Conservation (phyloP, 2,797 vertebrate species). For the Epinephelus awoara region DNA sequence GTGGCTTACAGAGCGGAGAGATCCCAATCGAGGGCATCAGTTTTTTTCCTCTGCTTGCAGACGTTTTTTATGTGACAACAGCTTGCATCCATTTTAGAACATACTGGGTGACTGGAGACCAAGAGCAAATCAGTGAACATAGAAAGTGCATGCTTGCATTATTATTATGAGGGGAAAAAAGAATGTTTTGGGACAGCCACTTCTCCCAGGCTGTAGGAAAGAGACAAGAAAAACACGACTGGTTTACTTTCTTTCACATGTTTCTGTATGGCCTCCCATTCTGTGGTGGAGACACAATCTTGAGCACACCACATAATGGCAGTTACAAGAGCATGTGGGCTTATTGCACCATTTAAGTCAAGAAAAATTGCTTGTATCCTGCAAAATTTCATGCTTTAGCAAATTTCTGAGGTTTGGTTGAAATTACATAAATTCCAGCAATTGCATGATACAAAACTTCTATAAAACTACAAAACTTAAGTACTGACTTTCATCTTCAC, state of each 20-base stretch:
- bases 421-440: conserved; percentile 1
- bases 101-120: neutral
- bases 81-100: conserved; percentile 20
- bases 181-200: conserved; percentile 10
- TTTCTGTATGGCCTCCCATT: neutral
- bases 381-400: neutral
- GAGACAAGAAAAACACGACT: neutral
- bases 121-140: conserved; percentile 8
- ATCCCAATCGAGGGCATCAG: conserved; percentile 18
- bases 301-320: neutral
- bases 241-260: conserved; percentile 5
- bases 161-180: conserved; percentile 9
- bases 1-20: neutral
- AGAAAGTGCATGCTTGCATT: conserved; percentile 12
- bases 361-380: neutral
- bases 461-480: neutral
- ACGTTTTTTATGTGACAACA: conserved; percentile 17
- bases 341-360: neutral
- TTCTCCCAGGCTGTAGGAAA: neutral
- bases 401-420: conserved; percentile 11
- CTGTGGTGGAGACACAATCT: neutral
- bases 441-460: neutral
- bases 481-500: neutral
- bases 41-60: conserved; percentile 25
- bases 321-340: no score